Base-by-base conservation (phyloP, 2,113 vertebrate species). In the Mesitornis unicolor region DNA sequence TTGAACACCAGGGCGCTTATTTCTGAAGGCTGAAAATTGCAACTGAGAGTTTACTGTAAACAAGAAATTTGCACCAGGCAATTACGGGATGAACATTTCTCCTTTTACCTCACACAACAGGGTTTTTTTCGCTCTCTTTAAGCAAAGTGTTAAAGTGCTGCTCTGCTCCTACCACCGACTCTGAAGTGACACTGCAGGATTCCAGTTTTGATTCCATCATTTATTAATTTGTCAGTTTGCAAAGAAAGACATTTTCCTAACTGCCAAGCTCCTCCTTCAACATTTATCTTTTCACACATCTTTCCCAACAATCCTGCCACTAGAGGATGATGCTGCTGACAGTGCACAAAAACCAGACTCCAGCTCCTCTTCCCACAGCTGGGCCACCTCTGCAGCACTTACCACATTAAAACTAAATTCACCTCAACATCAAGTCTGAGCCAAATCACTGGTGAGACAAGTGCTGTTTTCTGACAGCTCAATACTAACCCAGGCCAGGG, bases 141-240 rank as follows among this genome's bases (percentile, higher is more conserved):
- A 92, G 93, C 67, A 75, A 95, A 89, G 95, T 80, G 92, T 86
- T 96, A 68, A 88, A 91, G 95, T 56, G 81, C 35, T 88, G 42
- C 67, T 91, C 89, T 93, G 61, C 54, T 95, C 59, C 75, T 83
- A 74, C 57, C 85, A 91, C 63, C 68, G 69, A 22, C 67, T 89
- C 89, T 53, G 70, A 95, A 95, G 81, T 65, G 59, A 89, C 95
- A 76, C 87, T 42, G 70, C 79, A 90, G 91, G 95, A 83, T 70
- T 94, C 84, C 78, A 42, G 43, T 68, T 94, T 85, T 93, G 89
- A 93, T 85, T 93, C 75, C 75, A 87, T 85, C 81, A 88, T 76
- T 96, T 91, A 96, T 94, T 96, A 96, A 94, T 93, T 94, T 94
- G 75, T 70, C 90, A 88, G 56, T 43, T 64, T 91, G 81, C 74